Evolutionary conservation across 2,888 invertebrate species (phyloP).

Genomic region (Allophyes oxyacanthae): DNA sequence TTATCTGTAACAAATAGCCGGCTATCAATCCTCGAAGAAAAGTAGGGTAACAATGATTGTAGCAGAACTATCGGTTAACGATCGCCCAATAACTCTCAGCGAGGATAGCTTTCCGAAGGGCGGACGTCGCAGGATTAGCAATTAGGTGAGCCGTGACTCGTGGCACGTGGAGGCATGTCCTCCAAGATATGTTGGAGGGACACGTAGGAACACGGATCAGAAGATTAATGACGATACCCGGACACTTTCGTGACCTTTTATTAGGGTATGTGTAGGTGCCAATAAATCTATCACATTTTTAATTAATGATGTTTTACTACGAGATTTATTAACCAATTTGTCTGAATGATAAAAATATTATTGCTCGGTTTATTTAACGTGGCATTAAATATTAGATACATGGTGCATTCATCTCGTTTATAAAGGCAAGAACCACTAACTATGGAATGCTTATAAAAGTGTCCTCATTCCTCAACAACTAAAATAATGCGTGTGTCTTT

Average conservation of each 20-base stretch:
- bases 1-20: conserved; percentile 17
- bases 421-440: not conserved
- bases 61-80: conserved; percentile 45
- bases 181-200: conserved; percentile 13
- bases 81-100: conserved; percentile 41
- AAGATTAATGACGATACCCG: conserved; percentile 51
- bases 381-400: not conserved
- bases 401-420: conserved; percentile 12
- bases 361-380: conserved; percentile 2
- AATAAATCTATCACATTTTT: conserved; percentile 43
- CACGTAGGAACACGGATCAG: conserved; percentile 23
- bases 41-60: conserved; percentile 37
- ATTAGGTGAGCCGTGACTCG: conserved; percentile 36
- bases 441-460: conserved; percentile 11
- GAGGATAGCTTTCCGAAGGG: conserved; percentile 28
- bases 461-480: conserved; percentile 17
- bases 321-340: conserved; percentile 28
- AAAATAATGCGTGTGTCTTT: conserved; percentile 15
- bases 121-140: conserved; percentile 45
- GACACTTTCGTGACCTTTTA: conserved; percentile 16
- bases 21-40: conserved; percentile 24
- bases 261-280: conserved; percentile 13
- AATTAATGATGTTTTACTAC: conserved; percentile 27
- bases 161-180: conserved; percentile 13
- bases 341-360: conserved; percentile 1